Base-by-base conservation (phyloP, 2,113 vertebrate species). In the Perca flavescens region DNA sequence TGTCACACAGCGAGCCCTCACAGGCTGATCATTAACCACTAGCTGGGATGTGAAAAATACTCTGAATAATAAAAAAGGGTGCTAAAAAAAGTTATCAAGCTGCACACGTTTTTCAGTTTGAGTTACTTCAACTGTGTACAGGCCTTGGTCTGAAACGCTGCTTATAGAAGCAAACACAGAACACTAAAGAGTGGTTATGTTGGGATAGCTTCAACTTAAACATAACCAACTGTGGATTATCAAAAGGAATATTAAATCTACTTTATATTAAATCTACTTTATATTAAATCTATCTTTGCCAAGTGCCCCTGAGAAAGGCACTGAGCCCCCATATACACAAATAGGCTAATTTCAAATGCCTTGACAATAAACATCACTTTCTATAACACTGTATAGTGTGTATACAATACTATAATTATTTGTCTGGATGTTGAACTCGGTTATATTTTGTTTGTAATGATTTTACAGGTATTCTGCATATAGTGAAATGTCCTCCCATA, bases 21-120 rank as follows among this genome's bases (percentile, higher is more conserved):
- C 89, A 93, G 86, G 87, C 85, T 81, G 89, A 93, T 93, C 90
- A 94, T 94, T 94, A 93, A 90, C 90, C 87, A 72, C 87, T 70
- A 67, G 86, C 84, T 89, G 77, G 70, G 85, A 87, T 80, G 84
- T 67, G 72, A 83, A 84, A 88, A 86, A 86, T 2, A 69, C 19
- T 54, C 62, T 53, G 21, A 36, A 65, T 66, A 50, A 50, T 13
- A 52, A 71, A 69, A 65, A 64, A 2, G 2, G 5, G 0, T 56
- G 46, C 28, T 79, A 22, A 61, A n/a, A 60, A 43, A 43, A 43
- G 25, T 22, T 5, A 17, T 63, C 12, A 25, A 10, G 56, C 15
- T 13, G 2, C 40, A 21, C 3, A 17, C 34, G 10, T 60, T 53
- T 58, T 53, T 31, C 31, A 21, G 4, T 61, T 56, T 61, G 64